These are phyloP conservation scores for Diarsia brunnea DNA, from an alignment of 2,888 invertebrate genomes.

Conservation along the genomic window DNA sequence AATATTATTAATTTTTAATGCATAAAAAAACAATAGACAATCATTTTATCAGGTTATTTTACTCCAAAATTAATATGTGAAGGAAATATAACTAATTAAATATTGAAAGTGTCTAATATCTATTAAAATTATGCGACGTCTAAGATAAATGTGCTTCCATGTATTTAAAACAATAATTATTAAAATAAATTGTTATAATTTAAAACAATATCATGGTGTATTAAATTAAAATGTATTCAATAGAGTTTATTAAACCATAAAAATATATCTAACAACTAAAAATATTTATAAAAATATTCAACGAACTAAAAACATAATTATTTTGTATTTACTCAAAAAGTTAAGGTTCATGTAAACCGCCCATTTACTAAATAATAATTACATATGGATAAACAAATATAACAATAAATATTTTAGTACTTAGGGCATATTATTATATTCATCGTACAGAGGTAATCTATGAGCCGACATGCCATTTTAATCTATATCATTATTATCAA, in stretches of 20 bases:
- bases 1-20: not conserved
- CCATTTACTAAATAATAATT: slow-evolving; percentile 37
- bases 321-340: slow-evolving; percentile 1
- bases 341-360: slow-evolving; percentile 51
- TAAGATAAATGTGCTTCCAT: slow-evolving; percentile 71
- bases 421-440: slow-evolving; percentile 51
- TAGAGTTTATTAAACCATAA: not conserved
- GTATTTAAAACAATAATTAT: slow-evolving; percentile 47
- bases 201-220: slow-evolving; percentile 24
- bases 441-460: slow-evolving; percentile 40
- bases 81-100: not conserved
- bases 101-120: slow-evolving; percentile 46
- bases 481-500: slow-evolving; percentile 23
- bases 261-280: slow-evolving; percentile 22
- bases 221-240: not conserved
- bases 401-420: slow-evolving; percentile 52
- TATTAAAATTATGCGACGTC: slow-evolving; percentile 34
- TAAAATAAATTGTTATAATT: slow-evolving; percentile 37
- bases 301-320: not conserved
- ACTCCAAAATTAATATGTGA: not conserved
- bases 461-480: slow-evolving; percentile 55
- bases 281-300: slow-evolving; percentile 15
- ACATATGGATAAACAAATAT: slow-evolving; percentile 15
- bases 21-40: not conserved
- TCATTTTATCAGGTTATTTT: not conserved